Conservation (phyloP, 2,888 invertebrate genomes). For the Patella ulyssiponensis region DNA sequence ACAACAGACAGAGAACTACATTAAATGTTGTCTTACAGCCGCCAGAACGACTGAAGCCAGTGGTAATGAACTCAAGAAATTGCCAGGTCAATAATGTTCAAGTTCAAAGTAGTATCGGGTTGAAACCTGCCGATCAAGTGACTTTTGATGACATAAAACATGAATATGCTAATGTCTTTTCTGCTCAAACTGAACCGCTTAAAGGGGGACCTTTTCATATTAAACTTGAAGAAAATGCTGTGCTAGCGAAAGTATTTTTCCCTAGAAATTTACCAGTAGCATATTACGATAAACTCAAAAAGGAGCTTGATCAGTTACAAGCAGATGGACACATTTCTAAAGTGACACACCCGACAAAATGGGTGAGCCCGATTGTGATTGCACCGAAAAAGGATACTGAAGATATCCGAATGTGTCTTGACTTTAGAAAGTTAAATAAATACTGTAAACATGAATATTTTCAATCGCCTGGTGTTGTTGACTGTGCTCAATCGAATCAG, state of each 20-base stretch:
- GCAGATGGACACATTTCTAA: not conserved
- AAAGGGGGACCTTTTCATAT: conserved; percentile 3
- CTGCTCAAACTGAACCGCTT: conserved; percentile 1
- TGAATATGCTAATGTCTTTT: not conserved
- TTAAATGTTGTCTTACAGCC: not conserved
- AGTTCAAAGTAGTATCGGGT: not conserved
- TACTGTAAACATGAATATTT: not conserved
- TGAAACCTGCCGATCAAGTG: not conserved
- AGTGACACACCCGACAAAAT: no score
- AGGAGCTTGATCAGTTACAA: no score
- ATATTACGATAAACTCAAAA: not conserved
- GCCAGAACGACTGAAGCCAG: not conserved
- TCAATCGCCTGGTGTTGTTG: not conserved
- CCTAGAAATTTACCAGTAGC: conserved; percentile 3
- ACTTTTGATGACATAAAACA: not conserved
- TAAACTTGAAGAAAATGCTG: conserved; percentile 1
- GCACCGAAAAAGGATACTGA: no score
- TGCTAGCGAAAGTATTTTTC: not conserved
- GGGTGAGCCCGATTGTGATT: no score
- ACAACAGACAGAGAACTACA: not conserved
- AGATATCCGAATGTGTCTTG: no score
- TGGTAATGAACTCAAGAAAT: no score
- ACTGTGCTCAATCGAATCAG: not conserved
- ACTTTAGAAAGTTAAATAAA: no score
- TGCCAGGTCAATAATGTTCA: not conserved